Conservation (phyloP, 1,140 invertebrate species). For the Drosophila busckii region DNA sequence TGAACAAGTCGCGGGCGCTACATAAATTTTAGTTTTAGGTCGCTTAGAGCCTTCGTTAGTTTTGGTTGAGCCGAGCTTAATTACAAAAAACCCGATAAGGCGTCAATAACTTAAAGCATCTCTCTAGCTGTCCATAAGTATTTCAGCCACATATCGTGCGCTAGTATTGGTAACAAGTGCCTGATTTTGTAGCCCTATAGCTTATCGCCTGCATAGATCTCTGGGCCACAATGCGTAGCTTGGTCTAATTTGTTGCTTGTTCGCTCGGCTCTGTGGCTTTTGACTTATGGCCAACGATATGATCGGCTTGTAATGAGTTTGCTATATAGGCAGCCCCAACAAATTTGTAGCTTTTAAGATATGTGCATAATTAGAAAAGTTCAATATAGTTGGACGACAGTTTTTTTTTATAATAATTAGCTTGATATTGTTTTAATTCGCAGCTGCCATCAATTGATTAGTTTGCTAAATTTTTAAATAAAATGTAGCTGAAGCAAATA, state of each 20-base stretch:
- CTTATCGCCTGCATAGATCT: slow-evolving; percentile 28
- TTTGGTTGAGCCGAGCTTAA: slow-evolving; percentile 47
- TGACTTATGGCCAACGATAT: slow-evolving; percentile 4
- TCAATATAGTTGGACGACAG: too few species aligned
- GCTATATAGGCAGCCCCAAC: slow-evolving; percentile 3
- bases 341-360: too few species aligned
- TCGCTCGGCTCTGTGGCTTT: neutral
- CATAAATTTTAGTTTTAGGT: slow-evolving; percentile 67
- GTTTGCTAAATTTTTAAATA: too few species aligned
- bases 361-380: too few species aligned
- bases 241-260: slow-evolving; percentile 59
- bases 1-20: slow-evolving; percentile 40
- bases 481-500: too few species aligned
- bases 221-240: too few species aligned
- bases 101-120: slow-evolving; percentile 44
- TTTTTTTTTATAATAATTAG: too few species aligned
- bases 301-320: slow-evolving; percentile 1
- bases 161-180: slow-evolving; percentile 75
- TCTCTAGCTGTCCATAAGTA: too few species aligned
- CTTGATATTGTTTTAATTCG: too few species aligned
- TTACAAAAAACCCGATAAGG: slow-evolving; percentile 65
- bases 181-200: slow-evolving; percentile 29
- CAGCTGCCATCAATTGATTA: too few species aligned
- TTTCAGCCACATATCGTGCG: too few species aligned
- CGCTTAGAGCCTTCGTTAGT: slow-evolving; percentile 20